Evolutionary conservation across 2,113 vertebrate genomes (phyloP), one percentile per base, ranked within the genome.

Genomic region (Phalacrocorax carbo): DNA sequence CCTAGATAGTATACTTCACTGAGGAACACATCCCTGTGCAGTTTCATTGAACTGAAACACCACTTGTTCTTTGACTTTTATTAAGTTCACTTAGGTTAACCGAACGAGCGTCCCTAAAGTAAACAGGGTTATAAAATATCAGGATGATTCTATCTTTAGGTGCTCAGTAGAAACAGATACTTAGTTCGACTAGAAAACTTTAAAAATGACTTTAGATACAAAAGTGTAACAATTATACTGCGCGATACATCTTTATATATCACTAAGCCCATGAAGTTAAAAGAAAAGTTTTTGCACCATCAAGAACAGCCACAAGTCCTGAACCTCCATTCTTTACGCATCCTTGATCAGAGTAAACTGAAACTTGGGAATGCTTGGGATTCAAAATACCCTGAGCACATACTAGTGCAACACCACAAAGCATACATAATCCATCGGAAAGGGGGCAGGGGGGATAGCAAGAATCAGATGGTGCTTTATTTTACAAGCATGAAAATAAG

Each of bases 331-430:
- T 85, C 64, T 73, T 94, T 95, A 96, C 0, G 93, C 72, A 97
- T 96, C 94, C 97, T 97, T 97, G 96, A 97, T 97, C 97, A 97
- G 97, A 98, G 94, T 97, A 95, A 97, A 93, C 97, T 91, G 82
- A 97, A 97, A 97, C 71, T 70, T 81, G 93, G 92, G 97, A 98
- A 98, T 86, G 91, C 96, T 79, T 97, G 95, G 96, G 94, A 97
- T 98, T 97, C 97, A 97, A 98, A 97, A 98, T 96, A 98, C 98
- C 98, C 98, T 98, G 98, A 98, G 98, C 97, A 97, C 97, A 96
- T 96, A 97, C 82, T 95, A 97, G 97, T 97, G 97, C 97, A 97
- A 96, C 89, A 97, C 95, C 97, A 98, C 97, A 90, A 94, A 91
- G 93, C 84, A 95, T 82, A 95, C 81, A 93, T 57, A 81, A 92